phyloP scores from a whole-genome alignment of 2,888 invertebrate genomes.

The Allophyes oxyacanthae region DNA sequence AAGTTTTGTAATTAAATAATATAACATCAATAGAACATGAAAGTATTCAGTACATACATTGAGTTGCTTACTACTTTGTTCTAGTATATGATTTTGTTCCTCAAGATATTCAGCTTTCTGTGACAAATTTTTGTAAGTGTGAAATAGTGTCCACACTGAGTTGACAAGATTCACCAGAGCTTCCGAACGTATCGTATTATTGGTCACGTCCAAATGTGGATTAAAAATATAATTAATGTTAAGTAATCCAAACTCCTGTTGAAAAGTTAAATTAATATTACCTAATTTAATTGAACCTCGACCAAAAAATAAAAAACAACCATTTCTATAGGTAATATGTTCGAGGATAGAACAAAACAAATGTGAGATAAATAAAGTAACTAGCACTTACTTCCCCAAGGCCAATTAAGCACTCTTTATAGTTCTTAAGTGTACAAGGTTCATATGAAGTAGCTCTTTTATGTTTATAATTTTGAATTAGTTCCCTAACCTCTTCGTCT shows the following conservation, averaged over 20 bases:
- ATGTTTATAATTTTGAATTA: constrained; percentile 79
- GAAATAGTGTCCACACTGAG: constrained; percentile 76
- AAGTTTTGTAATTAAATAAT: too few species aligned
- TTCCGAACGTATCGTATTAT: constrained; percentile 66
- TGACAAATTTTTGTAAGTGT: constrained; percentile 73
- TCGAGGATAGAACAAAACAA: background rate
- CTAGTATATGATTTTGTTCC: constrained; percentile 79
- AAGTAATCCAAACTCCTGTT: constrained; percentile 77
- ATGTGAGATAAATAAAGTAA: background rate
- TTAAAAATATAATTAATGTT: constrained; percentile 81
- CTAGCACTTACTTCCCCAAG: constrained; percentile 74
- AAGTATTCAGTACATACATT: constrained; percentile 68
- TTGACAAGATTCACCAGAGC: constrained; percentile 81
- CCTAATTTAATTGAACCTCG: background rate
- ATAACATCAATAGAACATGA: too few species aligned
- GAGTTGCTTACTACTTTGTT: constrained; percentile 78
- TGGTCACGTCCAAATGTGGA: constrained; percentile 75
- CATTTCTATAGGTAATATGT: too few species aligned
- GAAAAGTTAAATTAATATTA: constrained; percentile 34
- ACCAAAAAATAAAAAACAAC: too few species aligned
- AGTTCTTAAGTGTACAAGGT: constrained; percentile 79
- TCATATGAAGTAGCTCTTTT: constrained; percentile 81
- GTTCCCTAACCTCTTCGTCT: constrained; percentile 84
- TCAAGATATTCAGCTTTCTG: constrained; percentile 71
- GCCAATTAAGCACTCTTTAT: constrained; percentile 81